Conservation (phyloP, 2,888 invertebrate genomes). For the Oscheius sp. region DNA sequence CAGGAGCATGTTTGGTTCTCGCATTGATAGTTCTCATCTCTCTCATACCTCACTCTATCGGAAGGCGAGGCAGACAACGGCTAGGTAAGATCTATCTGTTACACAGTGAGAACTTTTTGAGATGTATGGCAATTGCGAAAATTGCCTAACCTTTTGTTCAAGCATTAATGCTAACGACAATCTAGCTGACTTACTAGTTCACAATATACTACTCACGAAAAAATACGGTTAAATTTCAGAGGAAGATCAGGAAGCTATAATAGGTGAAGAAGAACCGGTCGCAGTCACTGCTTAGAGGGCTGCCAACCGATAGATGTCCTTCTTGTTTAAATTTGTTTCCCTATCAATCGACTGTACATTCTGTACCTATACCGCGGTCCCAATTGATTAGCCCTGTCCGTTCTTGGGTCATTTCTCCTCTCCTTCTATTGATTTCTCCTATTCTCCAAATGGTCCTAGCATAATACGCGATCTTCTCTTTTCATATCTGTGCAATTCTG, state of each 20-base stretch:
- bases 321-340: too few species aligned
- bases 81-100: background rate
- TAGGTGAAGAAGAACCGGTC: constrained; percentile 27
- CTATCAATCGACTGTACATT: too few species aligned
- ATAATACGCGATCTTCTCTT: background rate
- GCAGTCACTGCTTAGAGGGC: constrained; percentile 1
- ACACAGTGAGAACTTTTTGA: background rate
- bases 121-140: too few species aligned
- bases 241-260: constrained; percentile 12
- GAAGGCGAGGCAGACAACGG: constrained; percentile 42
- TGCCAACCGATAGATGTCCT: background rate
- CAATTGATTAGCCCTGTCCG: too few species aligned
- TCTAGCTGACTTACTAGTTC: too few species aligned
- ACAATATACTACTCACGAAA: background rate
- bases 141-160: too few species aligned
- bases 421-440: background rate
- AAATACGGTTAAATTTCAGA: constrained; percentile 4
- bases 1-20: constrained; percentile 61
- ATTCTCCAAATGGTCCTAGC: background rate
- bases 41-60: constrained; percentile 56
- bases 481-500: constrained; percentile 16
- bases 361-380: too few species aligned
- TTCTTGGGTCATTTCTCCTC: background rate
- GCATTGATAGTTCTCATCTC: constrained; percentile 61
- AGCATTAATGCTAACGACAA: too few species aligned